Conservation (phyloP, 2,797 vertebrate genomes). For the Sebastes flavidus region DNA sequence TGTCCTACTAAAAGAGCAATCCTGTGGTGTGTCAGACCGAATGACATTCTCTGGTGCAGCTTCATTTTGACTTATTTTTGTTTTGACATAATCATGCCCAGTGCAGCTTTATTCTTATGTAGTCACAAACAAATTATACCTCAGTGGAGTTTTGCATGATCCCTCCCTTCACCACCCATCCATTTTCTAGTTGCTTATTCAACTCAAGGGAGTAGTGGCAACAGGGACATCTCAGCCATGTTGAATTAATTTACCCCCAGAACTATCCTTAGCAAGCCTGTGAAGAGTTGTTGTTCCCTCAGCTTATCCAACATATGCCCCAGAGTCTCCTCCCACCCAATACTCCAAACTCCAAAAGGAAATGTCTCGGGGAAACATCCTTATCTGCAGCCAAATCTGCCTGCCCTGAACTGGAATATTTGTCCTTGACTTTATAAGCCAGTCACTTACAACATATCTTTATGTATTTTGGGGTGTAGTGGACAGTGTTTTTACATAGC, state of each 20-base stretch:
- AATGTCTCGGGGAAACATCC: not conserved
- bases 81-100: not conserved
- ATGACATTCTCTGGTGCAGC: not conserved
- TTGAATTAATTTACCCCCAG: not conserved
- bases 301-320: not conserved
- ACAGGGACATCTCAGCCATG: not conserved
- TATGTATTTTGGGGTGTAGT: not conserved
- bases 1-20: not conserved
- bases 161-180: not conserved
- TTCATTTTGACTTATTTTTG: not conserved
- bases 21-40: not conserved
- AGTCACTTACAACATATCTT: not conserved
- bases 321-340: not conserved
- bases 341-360: not conserved
- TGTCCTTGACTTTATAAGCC: not conserved
- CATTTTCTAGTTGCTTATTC: conserved; percentile 4
- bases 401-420: not conserved
- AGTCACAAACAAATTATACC: not conserved
- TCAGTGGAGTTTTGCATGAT: not conserved
- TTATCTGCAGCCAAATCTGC: not conserved
- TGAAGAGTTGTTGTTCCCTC: not conserved
- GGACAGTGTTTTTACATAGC: not conserved
- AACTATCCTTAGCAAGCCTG: not conserved
- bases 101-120: not conserved
- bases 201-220: not conserved